A percentile compares a stretch with the other conserved stretches of the same genome.
Conservation (phyloP, 2,888 invertebrate genomes). For the Incurvaria masculella region DNA sequence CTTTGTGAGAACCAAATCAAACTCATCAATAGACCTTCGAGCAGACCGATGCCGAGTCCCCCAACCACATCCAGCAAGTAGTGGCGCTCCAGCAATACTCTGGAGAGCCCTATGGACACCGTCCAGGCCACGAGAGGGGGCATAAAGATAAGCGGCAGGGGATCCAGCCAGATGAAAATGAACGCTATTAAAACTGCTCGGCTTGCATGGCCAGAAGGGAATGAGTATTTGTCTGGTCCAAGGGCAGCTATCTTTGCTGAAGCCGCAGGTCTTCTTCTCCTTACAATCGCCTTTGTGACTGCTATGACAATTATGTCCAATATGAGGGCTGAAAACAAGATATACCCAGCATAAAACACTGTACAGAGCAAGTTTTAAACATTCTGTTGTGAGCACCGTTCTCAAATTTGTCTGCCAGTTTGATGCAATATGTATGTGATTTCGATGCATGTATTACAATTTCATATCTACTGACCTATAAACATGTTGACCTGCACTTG, state of each 20-base stretch:
- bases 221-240: slow-evolving; percentile 85
- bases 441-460: neutral
- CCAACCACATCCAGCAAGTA: slow-evolving; percentile 80
- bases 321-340: slow-evolving; percentile 65
- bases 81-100: slow-evolving; percentile 82
- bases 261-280: slow-evolving; percentile 71
- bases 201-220: slow-evolving; percentile 95
- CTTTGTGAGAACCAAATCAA: slow-evolving; percentile 68
- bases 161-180: slow-evolving; percentile 66
- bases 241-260: slow-evolving; percentile 68
- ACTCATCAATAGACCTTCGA: slow-evolving; percentile 63
- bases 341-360: slow-evolving; percentile 5
- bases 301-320: slow-evolving; percentile 78
- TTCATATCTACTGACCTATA: slow-evolving; percentile 61
- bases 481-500: slow-evolving; percentile 85
- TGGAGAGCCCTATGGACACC: slow-evolving; percentile 68
- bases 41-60: slow-evolving; percentile 70
- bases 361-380: neutral
- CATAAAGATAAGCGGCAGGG: slow-evolving; percentile 57
- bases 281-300: slow-evolving; percentile 70
- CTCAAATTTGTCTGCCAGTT: neutral
- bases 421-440: neutral
- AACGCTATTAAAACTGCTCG: slow-evolving; percentile 73
- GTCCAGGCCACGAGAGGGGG: slow-evolving; percentile 74
- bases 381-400: neutral